These are phyloP conservation scores for Pangasius mekongensis DNA, from an alignment of 2,797 vertebrate genomes.

Conservation along the genomic window DNA sequence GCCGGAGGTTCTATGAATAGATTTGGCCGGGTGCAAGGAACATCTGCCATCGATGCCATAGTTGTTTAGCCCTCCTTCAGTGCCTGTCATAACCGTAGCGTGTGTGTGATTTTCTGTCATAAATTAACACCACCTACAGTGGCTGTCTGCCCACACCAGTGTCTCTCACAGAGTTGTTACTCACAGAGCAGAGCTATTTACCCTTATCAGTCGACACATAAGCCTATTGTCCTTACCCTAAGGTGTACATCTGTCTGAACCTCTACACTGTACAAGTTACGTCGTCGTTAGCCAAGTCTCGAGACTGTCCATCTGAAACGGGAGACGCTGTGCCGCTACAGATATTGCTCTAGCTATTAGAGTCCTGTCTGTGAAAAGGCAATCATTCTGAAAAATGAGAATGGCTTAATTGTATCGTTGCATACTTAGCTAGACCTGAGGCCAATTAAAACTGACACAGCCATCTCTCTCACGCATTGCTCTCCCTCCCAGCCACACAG, in stretches of 20 bases:
- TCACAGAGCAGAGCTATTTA: not conserved
- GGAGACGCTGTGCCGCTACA: not conserved
- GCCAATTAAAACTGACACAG: constrained; percentile 55
- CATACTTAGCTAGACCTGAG: constrained; percentile 60
- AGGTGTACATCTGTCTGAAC: not conserved
- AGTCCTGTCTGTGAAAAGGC: constrained; percentile 40
- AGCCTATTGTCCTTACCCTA: not conserved
- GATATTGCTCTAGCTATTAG: constrained; percentile 31
- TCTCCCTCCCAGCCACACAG: constrained; percentile 38
- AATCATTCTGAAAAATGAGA: constrained; percentile 57
- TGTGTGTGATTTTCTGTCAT: constrained; percentile 13
- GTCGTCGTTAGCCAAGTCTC: not conserved
- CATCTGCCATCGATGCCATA: constrained; percentile 67
- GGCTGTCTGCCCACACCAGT: constrained; percentile 16
- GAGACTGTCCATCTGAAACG: constrained; percentile 15
- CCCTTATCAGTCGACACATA: constrained; percentile 7
- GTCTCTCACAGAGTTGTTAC: not conserved
- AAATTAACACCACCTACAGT: not conserved
- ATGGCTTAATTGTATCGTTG: constrained; percentile 51
- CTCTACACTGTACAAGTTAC: not conserved
- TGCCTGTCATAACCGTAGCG: constrained; percentile 48
- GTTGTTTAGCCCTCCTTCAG: constrained; percentile 62
- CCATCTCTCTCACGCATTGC: constrained; percentile 35
- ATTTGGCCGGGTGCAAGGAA: constrained; percentile 60
- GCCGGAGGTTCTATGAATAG: constrained; percentile 25